A percentile compares a stretch with the other conserved stretches of the same genome.
Evolutionary conservation across 2,797 vertebrate species (phyloP).

Genomic region (Halcyon chelicuti): DNA sequence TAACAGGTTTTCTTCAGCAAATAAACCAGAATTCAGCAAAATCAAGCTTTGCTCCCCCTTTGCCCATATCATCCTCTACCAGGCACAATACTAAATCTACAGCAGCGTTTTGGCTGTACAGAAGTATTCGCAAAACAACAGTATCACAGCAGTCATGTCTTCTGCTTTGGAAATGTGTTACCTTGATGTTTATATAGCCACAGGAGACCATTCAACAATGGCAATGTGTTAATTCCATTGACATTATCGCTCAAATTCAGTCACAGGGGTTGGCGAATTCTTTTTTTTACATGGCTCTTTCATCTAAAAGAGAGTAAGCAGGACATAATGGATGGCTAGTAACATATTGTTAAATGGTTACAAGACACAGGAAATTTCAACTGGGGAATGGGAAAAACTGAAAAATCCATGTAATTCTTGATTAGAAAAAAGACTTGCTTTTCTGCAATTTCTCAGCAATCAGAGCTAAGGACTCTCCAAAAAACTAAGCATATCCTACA

Average conservation of each 20-base stretch:
- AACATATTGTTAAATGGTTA: constrained; percentile 34
- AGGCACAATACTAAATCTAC: background rate
- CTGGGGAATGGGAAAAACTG: background rate
- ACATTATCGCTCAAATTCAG: constrained; percentile 61
- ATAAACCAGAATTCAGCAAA: background rate
- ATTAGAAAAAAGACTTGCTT: background rate
- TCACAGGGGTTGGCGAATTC: background rate
- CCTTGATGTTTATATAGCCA: constrained; percentile 64
- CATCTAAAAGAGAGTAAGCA: constrained; percentile 57
- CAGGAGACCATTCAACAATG: constrained; percentile 52
- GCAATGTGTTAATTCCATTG: constrained; percentile 67
- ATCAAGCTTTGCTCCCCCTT: background rate
- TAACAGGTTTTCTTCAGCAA: background rate
- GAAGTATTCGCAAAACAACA: constrained; percentile 17
- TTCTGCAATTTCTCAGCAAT: background rate
- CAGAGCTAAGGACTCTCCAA: background rate
- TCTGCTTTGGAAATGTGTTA: constrained; percentile 45
- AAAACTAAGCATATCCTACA: background rate
- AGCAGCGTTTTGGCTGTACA: background rate
- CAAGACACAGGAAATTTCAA: constrained; percentile 30
- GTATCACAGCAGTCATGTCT: background rate
- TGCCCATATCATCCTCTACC: background rate
- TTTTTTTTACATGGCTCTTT: constrained; percentile 49
- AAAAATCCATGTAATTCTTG: background rate
- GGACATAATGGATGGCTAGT: constrained; percentile 60